phyloP scores from a whole-genome alignment of 2,113 vertebrate species.

The Plectropomus leopardus region DNA sequence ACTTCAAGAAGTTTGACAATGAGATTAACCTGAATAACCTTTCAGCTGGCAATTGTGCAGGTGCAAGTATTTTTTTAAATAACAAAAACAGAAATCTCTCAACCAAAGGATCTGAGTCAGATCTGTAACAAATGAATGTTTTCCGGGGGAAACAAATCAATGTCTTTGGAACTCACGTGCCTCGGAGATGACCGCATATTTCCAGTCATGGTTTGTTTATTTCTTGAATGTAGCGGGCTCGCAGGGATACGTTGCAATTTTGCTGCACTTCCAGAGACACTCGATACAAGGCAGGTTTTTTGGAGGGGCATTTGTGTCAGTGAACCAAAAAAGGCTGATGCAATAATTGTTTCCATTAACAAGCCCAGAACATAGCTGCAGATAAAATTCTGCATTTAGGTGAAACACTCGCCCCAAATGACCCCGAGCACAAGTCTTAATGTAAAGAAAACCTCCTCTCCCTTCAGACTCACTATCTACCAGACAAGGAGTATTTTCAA shows the following conservation, averaged over 20 bases:
- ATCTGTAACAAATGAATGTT: conserved; percentile 40
- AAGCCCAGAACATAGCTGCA: conserved; percentile 4
- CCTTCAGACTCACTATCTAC: conserved; percentile 34
- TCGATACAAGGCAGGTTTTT: conserved; percentile 50
- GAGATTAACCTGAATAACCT: too few species aligned
- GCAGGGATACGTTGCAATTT: conserved; percentile 6
- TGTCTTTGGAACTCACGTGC: neutral
- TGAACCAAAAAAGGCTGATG: conserved; percentile 42
- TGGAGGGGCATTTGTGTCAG: conserved; percentile 21
- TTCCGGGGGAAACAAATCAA: conserved; percentile 12
- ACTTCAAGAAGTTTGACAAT: too few species aligned
- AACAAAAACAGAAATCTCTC: conserved; percentile 23
- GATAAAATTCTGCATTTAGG: conserved; percentile 7
- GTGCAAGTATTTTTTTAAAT: too few species aligned
- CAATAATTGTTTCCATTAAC: conserved; percentile 56
- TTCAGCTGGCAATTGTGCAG: too few species aligned
- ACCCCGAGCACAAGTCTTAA: conserved; percentile 34
- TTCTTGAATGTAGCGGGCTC: conserved; percentile 49
- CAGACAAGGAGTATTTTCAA: conserved; percentile 62
- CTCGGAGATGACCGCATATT: conserved; percentile 51
- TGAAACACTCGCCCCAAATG: conserved; percentile 28
- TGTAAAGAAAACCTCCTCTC: conserved; percentile 20
- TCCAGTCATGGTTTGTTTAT: conserved; percentile 72
- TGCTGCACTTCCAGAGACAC: conserved; percentile 29
- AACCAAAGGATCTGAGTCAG: conserved; percentile 24